phyloP scores from a whole-genome alignment of 2,113 vertebrate species.

The Edolisoma coerulescens region DNA sequence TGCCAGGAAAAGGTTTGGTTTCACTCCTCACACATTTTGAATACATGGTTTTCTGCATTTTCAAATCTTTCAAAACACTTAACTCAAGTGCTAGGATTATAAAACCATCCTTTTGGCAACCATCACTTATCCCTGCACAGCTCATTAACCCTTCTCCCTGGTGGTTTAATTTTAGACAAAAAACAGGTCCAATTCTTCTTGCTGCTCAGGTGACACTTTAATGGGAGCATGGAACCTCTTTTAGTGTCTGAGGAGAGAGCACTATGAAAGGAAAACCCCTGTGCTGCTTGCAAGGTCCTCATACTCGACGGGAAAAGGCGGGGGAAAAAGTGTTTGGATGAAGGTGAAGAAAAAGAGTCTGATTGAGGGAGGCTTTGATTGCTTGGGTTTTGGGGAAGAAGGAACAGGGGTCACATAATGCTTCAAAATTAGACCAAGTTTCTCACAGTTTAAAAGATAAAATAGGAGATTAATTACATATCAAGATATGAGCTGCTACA shows the following conservation, averaged over 20 bases:
- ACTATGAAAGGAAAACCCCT: background rate
- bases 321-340: fast-evolving
- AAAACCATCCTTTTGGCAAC: background rate
- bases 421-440: background rate
- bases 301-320: background rate
- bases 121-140: background rate
- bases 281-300: background rate
- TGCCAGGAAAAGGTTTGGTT: background rate
- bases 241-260: background rate
- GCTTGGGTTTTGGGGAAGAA: background rate
- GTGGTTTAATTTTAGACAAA: background rate
- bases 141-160: background rate
- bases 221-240: background rate
- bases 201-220: background rate
- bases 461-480: background rate
- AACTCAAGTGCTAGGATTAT: background rate
- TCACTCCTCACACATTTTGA: background rate
- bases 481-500: background rate
- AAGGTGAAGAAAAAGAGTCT: background rate
- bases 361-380: fast-evolving
- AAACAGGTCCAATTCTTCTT: background rate
- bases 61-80: background rate
- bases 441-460: background rate
- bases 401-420: background rate
- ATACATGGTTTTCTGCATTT: background rate